Evolutionary conservation across 2,888 invertebrate genomes (phyloP).

Genomic region (Drosophila conformis): DNA sequence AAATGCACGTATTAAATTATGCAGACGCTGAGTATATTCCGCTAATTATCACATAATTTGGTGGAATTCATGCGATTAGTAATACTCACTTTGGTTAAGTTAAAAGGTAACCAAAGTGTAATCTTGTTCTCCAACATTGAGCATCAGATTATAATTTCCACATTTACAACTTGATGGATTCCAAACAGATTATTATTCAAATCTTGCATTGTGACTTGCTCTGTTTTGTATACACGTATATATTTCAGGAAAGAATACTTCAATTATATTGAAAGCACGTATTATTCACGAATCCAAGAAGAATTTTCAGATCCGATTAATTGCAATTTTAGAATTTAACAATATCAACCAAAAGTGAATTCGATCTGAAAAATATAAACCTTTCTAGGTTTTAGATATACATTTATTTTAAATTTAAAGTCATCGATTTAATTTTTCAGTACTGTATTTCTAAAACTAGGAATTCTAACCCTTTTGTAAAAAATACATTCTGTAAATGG

Average conservation of each 20-base stretch:
- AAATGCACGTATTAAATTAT: slow-evolving; percentile 8
- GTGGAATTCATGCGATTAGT: background rate
- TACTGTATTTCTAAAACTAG: background rate
- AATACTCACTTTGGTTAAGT: background rate
- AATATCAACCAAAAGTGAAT: background rate
- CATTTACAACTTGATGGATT: background rate
- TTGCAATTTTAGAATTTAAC: background rate
- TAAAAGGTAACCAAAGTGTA: background rate
- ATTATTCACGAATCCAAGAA: background rate
- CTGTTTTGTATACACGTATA: background rate
- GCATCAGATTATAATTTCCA: background rate
- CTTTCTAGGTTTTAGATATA: background rate
- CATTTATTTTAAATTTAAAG: background rate
- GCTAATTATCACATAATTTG: slow-evolving; percentile 21
- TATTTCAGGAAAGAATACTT: background rate
- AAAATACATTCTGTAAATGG: background rate
- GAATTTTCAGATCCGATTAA: too few species aligned
- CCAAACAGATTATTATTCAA: background rate
- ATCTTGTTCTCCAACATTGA: background rate
- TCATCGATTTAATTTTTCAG: background rate
- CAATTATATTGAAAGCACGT: background rate
- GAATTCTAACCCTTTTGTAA: background rate
- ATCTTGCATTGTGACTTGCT: background rate
- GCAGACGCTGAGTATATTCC: slow-evolving; percentile 6
- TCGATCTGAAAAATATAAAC: background rate